Conservation (phyloP, 2,888 invertebrate genomes). For the Petrolisthes cinctipes region DNA sequence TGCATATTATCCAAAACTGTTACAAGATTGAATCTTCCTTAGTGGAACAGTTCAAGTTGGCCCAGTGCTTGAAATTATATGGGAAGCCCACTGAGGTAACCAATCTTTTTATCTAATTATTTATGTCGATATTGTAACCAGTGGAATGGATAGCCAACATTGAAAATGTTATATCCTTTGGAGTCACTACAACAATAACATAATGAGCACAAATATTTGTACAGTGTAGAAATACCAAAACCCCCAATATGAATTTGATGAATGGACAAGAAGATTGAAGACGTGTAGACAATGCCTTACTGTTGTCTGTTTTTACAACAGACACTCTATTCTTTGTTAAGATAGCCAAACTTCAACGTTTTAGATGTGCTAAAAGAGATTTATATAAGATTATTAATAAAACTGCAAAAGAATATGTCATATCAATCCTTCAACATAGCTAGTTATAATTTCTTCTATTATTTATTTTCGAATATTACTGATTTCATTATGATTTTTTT, state of each 20-base stretch:
- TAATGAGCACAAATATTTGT: slow-evolving; percentile 46
- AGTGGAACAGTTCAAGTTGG: slow-evolving; percentile 21
- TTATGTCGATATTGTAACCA: background rate
- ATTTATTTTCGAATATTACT: too few species aligned
- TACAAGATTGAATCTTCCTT: slow-evolving; percentile 2
- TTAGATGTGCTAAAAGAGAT: slow-evolving; percentile 64
- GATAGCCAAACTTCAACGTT: slow-evolving; percentile 62
- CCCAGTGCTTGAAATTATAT: background rate
- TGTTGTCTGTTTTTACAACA: slow-evolving; percentile 63
- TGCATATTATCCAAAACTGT: slow-evolving; percentile 30
- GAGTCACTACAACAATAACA: slow-evolving; percentile 41
- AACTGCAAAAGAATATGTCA: slow-evolving; percentile 26
- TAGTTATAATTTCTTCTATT: background rate
- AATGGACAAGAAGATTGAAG: slow-evolving; percentile 49
- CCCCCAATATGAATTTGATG: slow-evolving; percentile 29
- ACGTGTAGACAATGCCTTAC: slow-evolving; percentile 63
- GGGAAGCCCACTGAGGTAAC: background rate
- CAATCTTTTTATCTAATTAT: slow-evolving; percentile 32
- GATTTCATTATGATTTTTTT: too few species aligned
- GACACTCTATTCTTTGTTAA: slow-evolving; percentile 63
- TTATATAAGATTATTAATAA: slow-evolving; percentile 64
- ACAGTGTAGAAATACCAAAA: slow-evolving; percentile 29
- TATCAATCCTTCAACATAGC: background rate
- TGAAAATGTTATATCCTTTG: slow-evolving; percentile 15
- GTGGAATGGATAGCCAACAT: background rate